Base-by-base conservation (phyloP, 2,888 invertebrate genomes). In the Eudasyphora cyanicolor region DNA sequence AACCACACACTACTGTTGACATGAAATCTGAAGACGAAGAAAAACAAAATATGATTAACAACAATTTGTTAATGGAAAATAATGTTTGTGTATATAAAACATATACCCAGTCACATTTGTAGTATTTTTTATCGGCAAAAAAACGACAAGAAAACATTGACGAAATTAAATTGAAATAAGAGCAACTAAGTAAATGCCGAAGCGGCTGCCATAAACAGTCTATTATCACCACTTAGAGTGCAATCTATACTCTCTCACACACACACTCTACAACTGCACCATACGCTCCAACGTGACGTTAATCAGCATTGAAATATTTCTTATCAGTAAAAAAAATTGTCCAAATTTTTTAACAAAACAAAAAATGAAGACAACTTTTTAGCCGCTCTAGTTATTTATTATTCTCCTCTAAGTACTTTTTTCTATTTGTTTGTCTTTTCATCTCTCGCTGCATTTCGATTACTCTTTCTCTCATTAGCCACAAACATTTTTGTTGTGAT, bases 61-160 rank as follows among this genome's bases (percentile, higher is more conserved):
- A 73, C 57, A 51, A 70, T 80, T 83, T 80, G 74, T 77, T 77
- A 80, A 83, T 83, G 54, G 62, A 77, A 77, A 83, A 64, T 71
- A 64, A 42, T 57, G 49, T 60, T 17, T 5, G 42, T 2, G 24
- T 24, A 51, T n/a, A 6, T 29, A 38, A 14, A 35, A 57, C 10
- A 24, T 19, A 74, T 14, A 35, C 54, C 49, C 32, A 24, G 19
- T 38, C n/a, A 2, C 45, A 45, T 19, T 24, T 57, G 12, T 27
- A 51, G 51, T 51, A 8, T 51, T 51, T 64, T 32, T 38, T 38
- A 64, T 38, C 35, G 10, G 35, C 7, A 17, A 10, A 62, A 17
- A 69, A 27, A 51, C 12, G 12, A 14, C 67, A 60, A 45, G 8
- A 62, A 29, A 62, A 64, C 27, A 60, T 73, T 45, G 62, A 64